These are phyloP conservation scores for Hedychridium roseum DNA, from an alignment of 2,888 invertebrate genomes.

Conservation along the genomic window DNA sequence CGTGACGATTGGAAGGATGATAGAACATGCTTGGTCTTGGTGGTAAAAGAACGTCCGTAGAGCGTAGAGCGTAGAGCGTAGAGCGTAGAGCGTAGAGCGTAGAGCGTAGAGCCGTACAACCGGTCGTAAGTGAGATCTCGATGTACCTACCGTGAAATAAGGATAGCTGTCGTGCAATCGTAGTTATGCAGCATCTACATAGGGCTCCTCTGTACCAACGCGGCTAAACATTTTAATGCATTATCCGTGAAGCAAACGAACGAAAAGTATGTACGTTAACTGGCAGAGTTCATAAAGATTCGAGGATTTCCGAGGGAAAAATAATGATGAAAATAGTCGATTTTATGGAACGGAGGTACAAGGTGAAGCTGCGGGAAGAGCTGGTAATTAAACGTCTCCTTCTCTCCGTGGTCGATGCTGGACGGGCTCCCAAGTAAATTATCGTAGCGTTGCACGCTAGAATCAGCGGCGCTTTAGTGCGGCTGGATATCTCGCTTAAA, in stretches of 20 bases:
- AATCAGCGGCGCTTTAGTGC: conserved; percentile 35
- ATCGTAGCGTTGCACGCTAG: conserved; percentile 35
- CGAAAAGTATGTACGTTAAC: no score
- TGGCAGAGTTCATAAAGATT: neutral
- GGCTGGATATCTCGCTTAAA: conserved; percentile 41
- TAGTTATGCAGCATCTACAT: no score
- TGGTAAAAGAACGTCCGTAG: conserved; percentile 14
- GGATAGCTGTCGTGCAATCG: conserved; percentile 30
- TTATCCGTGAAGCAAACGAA: conserved; percentile 10
- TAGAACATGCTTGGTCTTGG: conserved; percentile 17
- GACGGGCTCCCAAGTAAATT: conserved; percentile 27
- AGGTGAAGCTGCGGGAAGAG: no score
- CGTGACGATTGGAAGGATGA: conserved; percentile 21
- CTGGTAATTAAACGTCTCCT: no score
- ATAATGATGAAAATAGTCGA: conserved; percentile 9
- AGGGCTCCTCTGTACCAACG: conserved; percentile 24
- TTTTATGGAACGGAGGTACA: no score
- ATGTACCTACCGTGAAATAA: conserved; percentile 25
- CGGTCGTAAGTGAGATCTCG: conserved; percentile 32
- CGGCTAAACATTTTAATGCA: conserved; percentile 28
- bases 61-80: conserved; percentile 21
- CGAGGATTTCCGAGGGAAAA: neutral
- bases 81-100: conserved; percentile 21
- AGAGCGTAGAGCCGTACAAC: conserved; percentile 22
- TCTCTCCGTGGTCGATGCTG: neutral